Evolutionary conservation across 2,888 invertebrate genomes (phyloP), one percentile per base, ranked within the genome.

Genomic region (Barypeithes pellucidus): DNA sequence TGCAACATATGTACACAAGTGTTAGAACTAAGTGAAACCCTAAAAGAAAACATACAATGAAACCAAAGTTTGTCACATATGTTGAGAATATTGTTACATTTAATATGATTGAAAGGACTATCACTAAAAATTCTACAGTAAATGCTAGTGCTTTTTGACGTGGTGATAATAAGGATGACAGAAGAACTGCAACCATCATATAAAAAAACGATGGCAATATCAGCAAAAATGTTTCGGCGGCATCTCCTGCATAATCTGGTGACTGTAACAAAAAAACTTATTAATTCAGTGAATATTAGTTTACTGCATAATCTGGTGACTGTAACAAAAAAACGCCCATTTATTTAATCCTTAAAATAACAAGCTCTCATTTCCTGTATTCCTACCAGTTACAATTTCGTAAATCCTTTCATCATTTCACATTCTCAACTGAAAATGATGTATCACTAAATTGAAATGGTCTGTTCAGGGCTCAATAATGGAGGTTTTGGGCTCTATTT

Each of bases 51-150:
- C 65, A 73, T n/a, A 33, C 16, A 60, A 73, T 65, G 5, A 54
- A 20, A 22, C 69, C 39, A 11, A 68, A 66, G 20, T 62, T 71
- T 5, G 66, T 67, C 36, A 77, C 81, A 86, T 88, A 80, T 3
- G 86, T 80, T 18, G 88, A 83, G 20, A 88, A 81, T 57, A 90
- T 75, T n/a, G 91, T 92, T 60, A 90, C 87, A 20, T 87, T 88
- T 50, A 89, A 76, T 71, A 91, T 87, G 54, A 89, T 81, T 8
- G 92, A 89, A 12, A 90, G 50, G 1, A 90, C 85, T 72, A 92
- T 88, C 4, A 88, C 75, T 0, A 87, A 16, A 79, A 90, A 91
- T 85, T 92, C 92, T 14, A 88, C 79, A 60, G 81, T 33, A 60
- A 81, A 79, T 67, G 77, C 77, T 22, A 81, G 14, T 41, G 78